These are phyloP conservation scores for Metallyticus violacea DNA, from an alignment of 2,888 invertebrate genomes.

Conservation along the genomic window DNA sequence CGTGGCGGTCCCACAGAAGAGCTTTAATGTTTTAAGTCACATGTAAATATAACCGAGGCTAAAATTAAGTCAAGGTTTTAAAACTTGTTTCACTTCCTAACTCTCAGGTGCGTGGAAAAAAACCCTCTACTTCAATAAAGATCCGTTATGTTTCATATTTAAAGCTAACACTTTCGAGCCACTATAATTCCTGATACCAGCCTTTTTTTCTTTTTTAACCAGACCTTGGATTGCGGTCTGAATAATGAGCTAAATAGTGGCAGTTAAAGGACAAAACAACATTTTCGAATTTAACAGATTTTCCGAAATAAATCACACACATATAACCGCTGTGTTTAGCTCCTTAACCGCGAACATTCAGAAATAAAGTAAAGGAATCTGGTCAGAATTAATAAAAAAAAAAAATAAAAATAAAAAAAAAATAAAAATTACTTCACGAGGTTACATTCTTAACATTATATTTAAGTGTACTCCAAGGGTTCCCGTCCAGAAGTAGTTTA, in stretches of 20 bases:
- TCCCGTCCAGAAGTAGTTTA: no score
- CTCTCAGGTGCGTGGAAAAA: not conserved
- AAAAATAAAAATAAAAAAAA: no score
- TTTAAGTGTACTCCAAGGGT: no score
- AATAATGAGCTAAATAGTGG: not conserved
- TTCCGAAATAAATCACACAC: no score
- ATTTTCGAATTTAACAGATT: no score
- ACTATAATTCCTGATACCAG: not conserved
- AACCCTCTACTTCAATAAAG: not conserved
- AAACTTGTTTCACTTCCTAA: not conserved
- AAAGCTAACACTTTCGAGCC: not conserved
- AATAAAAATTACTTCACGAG: no score
- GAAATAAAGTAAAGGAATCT: no score
- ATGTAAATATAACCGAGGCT: not conserved
- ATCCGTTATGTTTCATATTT: not conserved
- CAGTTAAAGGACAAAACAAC: not conserved
- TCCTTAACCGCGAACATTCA: no score
- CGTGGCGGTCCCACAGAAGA: no score
- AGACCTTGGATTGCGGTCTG: not conserved
- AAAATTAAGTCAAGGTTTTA: not conserved
- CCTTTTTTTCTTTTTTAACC: not conserved
- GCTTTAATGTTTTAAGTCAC: not conserved
- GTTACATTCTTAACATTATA: no score
- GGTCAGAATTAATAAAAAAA: no score
- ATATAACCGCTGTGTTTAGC: no score